Evolutionary conservation across 1,140 invertebrate species (phyloP).

Genomic region (Caenorhabditis latens): DNA sequence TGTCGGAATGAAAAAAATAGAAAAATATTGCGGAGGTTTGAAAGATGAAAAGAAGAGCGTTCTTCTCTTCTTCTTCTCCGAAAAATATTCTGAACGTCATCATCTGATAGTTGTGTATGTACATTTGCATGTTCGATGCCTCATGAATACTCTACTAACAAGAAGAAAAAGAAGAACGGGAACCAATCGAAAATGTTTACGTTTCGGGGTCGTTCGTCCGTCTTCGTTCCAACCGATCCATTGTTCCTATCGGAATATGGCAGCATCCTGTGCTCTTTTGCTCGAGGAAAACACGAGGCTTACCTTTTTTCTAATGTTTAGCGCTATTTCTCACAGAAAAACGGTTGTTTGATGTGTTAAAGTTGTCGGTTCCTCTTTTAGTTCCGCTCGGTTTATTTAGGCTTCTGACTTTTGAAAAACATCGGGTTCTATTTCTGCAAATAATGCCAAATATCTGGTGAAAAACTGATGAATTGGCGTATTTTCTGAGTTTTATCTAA

Average conservation of each 20-base stretch:
- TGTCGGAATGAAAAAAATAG: constrained; percentile 19
- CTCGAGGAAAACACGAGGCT: constrained; percentile 20
- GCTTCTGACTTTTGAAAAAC: not conserved
- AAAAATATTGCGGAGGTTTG: constrained; percentile 38
- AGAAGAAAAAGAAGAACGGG: constrained; percentile 19
- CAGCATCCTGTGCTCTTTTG: not conserved
- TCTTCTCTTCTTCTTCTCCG: constrained; percentile 13
- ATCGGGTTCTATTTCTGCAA: not conserved
- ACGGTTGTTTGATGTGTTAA: constrained; percentile 41
- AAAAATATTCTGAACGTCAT: constrained; percentile 44
- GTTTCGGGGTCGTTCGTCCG: not conserved
- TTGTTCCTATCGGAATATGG: not conserved
- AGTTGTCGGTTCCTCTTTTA: not conserved
- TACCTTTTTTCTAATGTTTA: constrained; percentile 18
- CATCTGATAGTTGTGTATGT: constrained; percentile 13
- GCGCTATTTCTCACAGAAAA: not conserved
- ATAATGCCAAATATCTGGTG: too few species aligned
- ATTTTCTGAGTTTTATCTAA: too few species aligned
- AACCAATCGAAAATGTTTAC: constrained; percentile 45
- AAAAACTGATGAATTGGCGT: too few species aligned
- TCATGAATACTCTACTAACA: constrained; percentile 50
- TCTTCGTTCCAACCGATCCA: not conserved
- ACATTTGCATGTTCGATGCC: constrained; percentile 46
- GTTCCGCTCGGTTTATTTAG: not conserved
- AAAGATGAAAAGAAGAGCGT: constrained; percentile 25